Base-by-base conservation (phyloP, 2,888 invertebrate species). In the Ischnura elegans region DNA sequence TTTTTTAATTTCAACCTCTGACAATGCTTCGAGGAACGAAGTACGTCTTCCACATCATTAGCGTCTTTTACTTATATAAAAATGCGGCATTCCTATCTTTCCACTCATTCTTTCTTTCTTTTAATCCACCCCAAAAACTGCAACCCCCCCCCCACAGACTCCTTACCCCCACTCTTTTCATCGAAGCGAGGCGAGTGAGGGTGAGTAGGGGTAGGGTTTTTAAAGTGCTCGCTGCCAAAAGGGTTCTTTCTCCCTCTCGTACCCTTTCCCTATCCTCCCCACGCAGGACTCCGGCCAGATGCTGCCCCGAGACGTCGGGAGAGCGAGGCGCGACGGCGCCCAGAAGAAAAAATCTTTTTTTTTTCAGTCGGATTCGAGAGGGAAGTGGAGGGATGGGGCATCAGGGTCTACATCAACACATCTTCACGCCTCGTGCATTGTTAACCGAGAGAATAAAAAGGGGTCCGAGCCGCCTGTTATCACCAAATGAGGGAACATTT, bases 261-360 rank as follows among this genome's bases (percentile, higher is more conserved):
- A 25, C 51, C 2, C n/a, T 25, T 6, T n/a, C 66, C 76, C 36
- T 16, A 29, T 36, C 61, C n/a, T 61, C 61, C 6, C 76, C 76
- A 76, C 76, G 29, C 76, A 36, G 76, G 76, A 76, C 76, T 76
- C 36, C 29, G 76, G 76, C 76, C 76, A 76, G 76, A 76, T 76
- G 76, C 76, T 76, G 25, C 76, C 76, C 76, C 36, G 36, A 76
- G 76, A 76, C 76, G 76, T 29, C 76, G 76, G 76, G 76, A 76
- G 36, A 76, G 36, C 29, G n/a, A 76, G 76, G 29, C 76, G 76
- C 36, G 76, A 76, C 76, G 76, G 76, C 76, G 76, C 76, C 76
- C 36, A n/a, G 76, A 10, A 29, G 76, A 29, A 76, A 76, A 76
- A 76, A 76, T 76, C 76, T 10, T 36, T 21, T 21, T 6, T n/a